These are phyloP conservation scores for Heliothis subflexa DNA, from an alignment of 1,140 invertebrate genomes.

Conservation along the genomic window DNA sequence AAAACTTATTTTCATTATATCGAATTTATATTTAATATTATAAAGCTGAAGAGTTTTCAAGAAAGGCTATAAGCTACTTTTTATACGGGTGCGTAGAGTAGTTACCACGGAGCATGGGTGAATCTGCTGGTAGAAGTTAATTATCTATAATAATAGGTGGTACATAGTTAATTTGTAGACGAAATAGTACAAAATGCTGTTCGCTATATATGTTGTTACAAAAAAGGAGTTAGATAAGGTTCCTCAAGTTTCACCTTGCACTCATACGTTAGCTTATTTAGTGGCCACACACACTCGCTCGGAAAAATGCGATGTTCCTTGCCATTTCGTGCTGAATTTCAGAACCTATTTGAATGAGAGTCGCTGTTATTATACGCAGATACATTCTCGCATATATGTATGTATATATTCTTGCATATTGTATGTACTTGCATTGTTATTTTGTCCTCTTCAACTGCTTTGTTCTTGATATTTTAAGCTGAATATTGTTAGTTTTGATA, in stretches of 20 bases:
- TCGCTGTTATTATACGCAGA: constrained; percentile 39
- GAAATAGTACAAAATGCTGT: background rate
- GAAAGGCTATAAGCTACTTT: too few relatives aligned
- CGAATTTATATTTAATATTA: too few relatives aligned
- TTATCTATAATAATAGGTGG: too few relatives aligned
- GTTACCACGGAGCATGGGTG: too few relatives aligned
- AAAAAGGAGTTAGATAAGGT: background rate
- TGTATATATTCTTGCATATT: background rate
- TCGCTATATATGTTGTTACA: background rate
- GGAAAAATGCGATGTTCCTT: constrained; percentile 46
- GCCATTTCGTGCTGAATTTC: constrained; percentile 37
- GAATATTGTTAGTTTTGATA: background rate
- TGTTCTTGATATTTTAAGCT: constrained; percentile 9
- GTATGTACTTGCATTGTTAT: background rate
- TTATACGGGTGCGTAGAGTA: too few relatives aligned
- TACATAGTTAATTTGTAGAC: too few relatives aligned
- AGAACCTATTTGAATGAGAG: constrained; percentile 44
- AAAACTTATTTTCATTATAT: too few relatives aligned
- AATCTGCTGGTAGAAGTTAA: too few relatives aligned
- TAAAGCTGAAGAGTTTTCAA: too few relatives aligned
- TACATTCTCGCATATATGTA: constrained; percentile 6
- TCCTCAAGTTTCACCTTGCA: background rate
- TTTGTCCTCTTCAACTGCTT: constrained; percentile 16
- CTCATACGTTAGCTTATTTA: background rate
- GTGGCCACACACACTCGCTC: constrained; percentile 4